Conservation (phyloP, 2,888 invertebrate genomes). For the Drosophila percnosoma region DNA sequence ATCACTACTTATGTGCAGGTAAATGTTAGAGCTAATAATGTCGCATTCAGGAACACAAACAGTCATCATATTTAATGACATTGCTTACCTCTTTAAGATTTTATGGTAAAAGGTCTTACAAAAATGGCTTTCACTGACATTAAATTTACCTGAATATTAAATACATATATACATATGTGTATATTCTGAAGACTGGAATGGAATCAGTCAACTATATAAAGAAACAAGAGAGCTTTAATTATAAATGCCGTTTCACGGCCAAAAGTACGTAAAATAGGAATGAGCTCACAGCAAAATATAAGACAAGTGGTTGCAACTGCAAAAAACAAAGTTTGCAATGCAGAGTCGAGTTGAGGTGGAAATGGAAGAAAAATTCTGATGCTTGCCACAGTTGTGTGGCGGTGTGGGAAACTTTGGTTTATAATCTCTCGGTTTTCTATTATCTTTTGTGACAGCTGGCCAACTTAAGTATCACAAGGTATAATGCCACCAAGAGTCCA, state of each 20-base stretch:
- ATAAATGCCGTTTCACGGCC: conserved; percentile 72
- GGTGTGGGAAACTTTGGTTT: conserved; percentile 1
- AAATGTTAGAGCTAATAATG: conserved; percentile 20
- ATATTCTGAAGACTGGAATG: conserved; percentile 7
- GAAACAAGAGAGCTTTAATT: conserved; percentile 62
- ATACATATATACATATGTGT: conserved; percentile 32
- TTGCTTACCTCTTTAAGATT: conserved; percentile 38
- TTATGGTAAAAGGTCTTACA: conserved; percentile 30
- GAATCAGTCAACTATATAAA: conserved; percentile 30
- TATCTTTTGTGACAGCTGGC: conserved; percentile 51
- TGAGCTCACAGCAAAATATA: conserved; percentile 50
- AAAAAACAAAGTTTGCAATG: conserved; percentile 41
- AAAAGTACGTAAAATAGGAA: conserved; percentile 70
- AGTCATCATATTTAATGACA: conserved; percentile 15
- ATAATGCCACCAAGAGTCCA: conserved; percentile 44
- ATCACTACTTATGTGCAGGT: conserved; percentile 36
- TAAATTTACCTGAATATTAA: conserved; percentile 50
- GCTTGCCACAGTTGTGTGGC: conserved; percentile 41
- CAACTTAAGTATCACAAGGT: conserved; percentile 37
- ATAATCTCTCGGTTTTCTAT: conserved; percentile 33
- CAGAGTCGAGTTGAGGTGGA: conserved; percentile 35
- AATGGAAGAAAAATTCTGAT: conserved; percentile 30
- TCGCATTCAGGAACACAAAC: conserved; percentile 26
- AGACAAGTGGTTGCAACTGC: conserved; percentile 15
- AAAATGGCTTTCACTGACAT: conserved; percentile 12